These are phyloP conservation scores for Microcebus jonahi DNA, from an alignment of 2,113 vertebrate species.

Conservation along the genomic window DNA sequence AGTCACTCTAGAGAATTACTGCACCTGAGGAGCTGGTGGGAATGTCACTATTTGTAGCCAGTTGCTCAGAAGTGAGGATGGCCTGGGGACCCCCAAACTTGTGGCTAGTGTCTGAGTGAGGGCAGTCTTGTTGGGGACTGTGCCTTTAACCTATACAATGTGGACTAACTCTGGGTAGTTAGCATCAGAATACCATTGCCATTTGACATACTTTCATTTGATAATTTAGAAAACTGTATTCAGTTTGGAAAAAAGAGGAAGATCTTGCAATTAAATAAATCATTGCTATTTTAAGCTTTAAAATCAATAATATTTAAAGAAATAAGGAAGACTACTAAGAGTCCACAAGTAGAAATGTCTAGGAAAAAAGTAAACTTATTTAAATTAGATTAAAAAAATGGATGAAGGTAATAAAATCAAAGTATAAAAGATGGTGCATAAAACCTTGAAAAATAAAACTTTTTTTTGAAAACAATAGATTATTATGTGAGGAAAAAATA, in stretches of 20 bases:
- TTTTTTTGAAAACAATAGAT: background rate
- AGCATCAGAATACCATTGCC: background rate
- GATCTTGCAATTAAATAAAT: background rate
- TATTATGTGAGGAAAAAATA: background rate
- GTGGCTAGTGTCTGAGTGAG: background rate
- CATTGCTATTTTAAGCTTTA: background rate
- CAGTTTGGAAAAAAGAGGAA: background rate
- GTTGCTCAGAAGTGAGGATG: background rate
- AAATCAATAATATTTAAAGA: background rate
- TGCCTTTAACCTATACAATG: background rate
- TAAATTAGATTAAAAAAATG: background rate
- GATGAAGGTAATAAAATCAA: background rate
- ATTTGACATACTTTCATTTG: background rate
- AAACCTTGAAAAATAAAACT: background rate
- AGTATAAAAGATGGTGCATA: background rate
- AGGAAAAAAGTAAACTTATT: background rate
- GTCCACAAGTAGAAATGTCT: background rate
- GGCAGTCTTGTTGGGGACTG: background rate
- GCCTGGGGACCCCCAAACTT: background rate
- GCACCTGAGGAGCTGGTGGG: background rate
- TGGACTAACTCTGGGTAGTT: background rate
- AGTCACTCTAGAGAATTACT: background rate
- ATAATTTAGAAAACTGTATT: background rate
- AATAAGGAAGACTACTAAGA: background rate
- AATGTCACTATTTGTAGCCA: background rate